Conservation (phyloP, 2,888 invertebrate species). For the Drosophila neonasuta region DNA sequence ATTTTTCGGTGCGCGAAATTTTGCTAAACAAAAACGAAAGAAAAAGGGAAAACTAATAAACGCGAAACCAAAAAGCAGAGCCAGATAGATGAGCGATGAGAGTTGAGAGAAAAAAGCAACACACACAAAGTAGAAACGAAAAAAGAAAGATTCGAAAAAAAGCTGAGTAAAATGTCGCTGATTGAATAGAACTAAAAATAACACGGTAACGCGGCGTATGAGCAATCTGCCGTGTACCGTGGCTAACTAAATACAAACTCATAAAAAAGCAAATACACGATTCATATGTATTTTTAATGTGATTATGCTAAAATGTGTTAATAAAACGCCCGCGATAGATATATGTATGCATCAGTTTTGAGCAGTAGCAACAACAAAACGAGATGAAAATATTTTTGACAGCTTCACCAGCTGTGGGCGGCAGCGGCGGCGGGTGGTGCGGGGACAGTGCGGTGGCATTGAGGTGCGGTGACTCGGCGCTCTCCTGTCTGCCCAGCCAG, state of each 20-base stretch:
- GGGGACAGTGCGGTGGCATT: neutral
- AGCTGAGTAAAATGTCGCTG: conserved; percentile 69
- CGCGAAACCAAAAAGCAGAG: conserved; percentile 14
- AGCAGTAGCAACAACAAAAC: conserved; percentile 24
- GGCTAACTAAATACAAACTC: conserved; percentile 35
- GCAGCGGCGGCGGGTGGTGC: conserved; percentile 11
- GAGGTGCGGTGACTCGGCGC: conserved; percentile 9
- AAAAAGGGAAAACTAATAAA: conserved; percentile 49
- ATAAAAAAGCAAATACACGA: conserved; percentile 35
- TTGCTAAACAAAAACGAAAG: conserved; percentile 25
- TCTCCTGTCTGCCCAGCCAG: conserved; percentile 46
- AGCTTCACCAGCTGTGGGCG: conserved; percentile 44
- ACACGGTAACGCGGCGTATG: conserved; percentile 65
- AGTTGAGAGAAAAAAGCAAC: conserved; percentile 27
- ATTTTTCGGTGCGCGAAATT: conserved; percentile 27
- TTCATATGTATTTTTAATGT: conserved; percentile 38
- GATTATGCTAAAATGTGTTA: conserved; percentile 58
- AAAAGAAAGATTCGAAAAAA: conserved; percentile 30
- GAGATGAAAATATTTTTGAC: conserved; percentile 70
- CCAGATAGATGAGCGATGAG: neutral
- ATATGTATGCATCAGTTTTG: conserved; percentile 46
- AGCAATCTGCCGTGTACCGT: conserved; percentile 55
- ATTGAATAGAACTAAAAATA: conserved; percentile 78
- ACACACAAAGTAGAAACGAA: conserved; percentile 47
- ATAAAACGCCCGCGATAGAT: conserved; percentile 24